phyloP scores from a whole-genome alignment of 2,113 vertebrate genomes.

The Dolichotis patagonum region DNA sequence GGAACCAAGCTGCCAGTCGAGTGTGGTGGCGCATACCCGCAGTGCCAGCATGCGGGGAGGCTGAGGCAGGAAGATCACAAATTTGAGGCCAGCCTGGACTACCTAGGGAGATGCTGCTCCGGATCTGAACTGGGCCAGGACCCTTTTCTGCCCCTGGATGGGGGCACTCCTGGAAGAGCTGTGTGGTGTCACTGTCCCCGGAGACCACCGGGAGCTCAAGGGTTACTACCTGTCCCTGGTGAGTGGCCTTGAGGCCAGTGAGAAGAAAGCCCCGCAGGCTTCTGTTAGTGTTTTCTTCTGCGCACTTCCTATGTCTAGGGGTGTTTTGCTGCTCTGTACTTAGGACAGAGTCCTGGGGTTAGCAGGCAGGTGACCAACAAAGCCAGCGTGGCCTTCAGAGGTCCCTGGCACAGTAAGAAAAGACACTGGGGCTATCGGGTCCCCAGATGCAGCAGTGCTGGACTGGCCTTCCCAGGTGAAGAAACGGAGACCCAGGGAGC shows the following conservation, averaged over 20 bases:
- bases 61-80: not conserved
- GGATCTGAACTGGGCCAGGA: not conserved
- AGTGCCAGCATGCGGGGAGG: not conserved
- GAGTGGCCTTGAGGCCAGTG: not conserved
- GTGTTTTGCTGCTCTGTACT: not conserved
- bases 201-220: not conserved
- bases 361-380: not conserved
- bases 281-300: not conserved
- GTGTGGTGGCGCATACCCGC: not conserved
- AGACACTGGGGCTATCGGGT: not conserved
- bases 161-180: not conserved
- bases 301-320: too few relatives aligned
- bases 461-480: not conserved
- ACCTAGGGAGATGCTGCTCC: not conserved
- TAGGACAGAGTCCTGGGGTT: not conserved
- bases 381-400: not conserved
- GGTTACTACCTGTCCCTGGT: too few relatives aligned
- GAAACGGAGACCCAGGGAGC: not conserved
- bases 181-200: not conserved
- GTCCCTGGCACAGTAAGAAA: not conserved
- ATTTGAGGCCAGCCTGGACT: not conserved
- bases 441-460: not conserved
- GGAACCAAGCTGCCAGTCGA: not conserved
- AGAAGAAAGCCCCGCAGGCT: fast-evolving
- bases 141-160: not conserved